Conservation (phyloP, 2,888 invertebrate genomes). For the Eristalis intricaria region DNA sequence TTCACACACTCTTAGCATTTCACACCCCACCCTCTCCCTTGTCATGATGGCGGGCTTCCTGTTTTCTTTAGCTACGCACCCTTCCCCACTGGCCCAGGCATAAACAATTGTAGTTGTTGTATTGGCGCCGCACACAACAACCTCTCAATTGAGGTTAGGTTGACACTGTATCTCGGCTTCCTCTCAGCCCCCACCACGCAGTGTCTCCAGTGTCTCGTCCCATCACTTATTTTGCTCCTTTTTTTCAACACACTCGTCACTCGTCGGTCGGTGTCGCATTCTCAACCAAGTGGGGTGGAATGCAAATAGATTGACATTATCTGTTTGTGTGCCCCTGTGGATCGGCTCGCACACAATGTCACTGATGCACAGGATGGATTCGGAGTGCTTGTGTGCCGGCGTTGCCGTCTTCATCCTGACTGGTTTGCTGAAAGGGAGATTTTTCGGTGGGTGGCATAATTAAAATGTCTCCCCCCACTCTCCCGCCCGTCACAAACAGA, state of each 20-base stretch:
- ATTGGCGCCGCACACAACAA: slow-evolving; percentile 16
- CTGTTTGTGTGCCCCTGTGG: slow-evolving; percentile 42
- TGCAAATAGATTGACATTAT: slow-evolving; percentile 49
- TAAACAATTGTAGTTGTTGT: slow-evolving; percentile 13
- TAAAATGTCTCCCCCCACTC: slow-evolving; percentile 25
- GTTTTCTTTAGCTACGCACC: background rate
- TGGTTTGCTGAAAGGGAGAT: slow-evolving; percentile 7
- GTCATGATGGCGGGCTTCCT: background rate
- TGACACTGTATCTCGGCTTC: slow-evolving; percentile 19
- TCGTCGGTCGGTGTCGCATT: background rate
- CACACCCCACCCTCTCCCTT: background rate
- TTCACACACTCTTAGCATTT: slow-evolving; percentile 14
- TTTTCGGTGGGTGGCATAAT: slow-evolving; percentile 43
- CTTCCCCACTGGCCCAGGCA: background rate
- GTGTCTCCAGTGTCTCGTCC: slow-evolving; percentile 3
- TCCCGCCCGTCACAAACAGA: background rate
- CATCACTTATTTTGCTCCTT: slow-evolving; percentile 1
- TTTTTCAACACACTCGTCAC: background rate
- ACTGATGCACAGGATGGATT: slow-evolving; percentile 5
- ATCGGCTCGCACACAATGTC: slow-evolving; percentile 10
- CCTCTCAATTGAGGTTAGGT: slow-evolving; percentile 46
- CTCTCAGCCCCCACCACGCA: background rate
- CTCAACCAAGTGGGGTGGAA: background rate
- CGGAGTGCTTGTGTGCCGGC: background rate
- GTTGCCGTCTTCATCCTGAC: background rate